phyloP scores from a whole-genome alignment of 2,888 invertebrate species.

The Chalcis sispes region DNA sequence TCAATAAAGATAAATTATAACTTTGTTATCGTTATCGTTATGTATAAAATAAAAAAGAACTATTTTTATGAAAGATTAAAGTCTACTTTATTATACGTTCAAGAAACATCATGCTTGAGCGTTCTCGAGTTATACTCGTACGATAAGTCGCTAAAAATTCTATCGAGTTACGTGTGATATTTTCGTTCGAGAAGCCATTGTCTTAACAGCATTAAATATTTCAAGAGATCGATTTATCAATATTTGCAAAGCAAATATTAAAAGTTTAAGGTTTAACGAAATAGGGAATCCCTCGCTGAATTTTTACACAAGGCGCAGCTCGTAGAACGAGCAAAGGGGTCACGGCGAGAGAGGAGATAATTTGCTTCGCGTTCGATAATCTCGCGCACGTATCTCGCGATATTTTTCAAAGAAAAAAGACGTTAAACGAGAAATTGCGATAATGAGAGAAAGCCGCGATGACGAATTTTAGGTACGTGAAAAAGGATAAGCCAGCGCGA shows the following conservation, averaged over 20 bases:
- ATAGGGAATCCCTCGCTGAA: slow-evolving; percentile 26
- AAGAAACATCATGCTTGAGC: too few relatives aligned
- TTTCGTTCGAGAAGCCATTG: too few relatives aligned
- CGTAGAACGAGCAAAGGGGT: too few relatives aligned
- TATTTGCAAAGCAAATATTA: too few relatives aligned
- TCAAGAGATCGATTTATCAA: too few relatives aligned
- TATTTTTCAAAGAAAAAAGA: slow-evolving; percentile 32
- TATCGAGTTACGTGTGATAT: too few relatives aligned
- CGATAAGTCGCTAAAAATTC: too few relatives aligned
- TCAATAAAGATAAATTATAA: slow-evolving; percentile 37
- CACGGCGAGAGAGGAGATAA: too few relatives aligned
- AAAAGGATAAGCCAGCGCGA: not conserved
- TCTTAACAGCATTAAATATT: too few relatives aligned
- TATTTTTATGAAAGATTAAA: slow-evolving; percentile 22
- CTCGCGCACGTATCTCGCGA: slow-evolving; percentile 6
- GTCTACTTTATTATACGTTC: not conserved
- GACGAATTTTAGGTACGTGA: slow-evolving; percentile 34
- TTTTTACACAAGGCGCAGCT: slow-evolving; percentile 6
- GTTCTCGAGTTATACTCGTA: too few relatives aligned
- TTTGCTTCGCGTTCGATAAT: slow-evolving; percentile 1
- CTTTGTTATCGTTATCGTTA: slow-evolving; percentile 1
- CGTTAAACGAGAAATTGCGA: slow-evolving; percentile 49
- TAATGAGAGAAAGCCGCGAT: slow-evolving; percentile 51
- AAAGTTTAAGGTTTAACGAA: not conserved
- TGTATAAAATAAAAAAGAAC: not conserved